phyloP scores from a whole-genome alignment of 2,888 invertebrate species.

The Campaea margaritaria region DNA sequence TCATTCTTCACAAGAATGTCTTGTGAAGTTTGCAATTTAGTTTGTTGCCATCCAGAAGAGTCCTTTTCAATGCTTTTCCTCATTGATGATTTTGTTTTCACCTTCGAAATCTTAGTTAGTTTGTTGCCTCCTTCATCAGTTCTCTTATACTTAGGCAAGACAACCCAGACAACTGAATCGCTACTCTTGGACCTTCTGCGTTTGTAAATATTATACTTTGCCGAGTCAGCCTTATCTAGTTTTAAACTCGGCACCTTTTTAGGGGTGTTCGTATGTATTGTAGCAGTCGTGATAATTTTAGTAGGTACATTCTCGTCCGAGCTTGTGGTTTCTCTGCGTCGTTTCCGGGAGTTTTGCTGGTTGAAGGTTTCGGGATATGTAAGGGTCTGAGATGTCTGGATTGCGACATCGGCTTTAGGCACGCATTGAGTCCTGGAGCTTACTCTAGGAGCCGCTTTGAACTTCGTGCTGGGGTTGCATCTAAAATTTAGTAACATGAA shows the following conservation, averaged over 20 bases:
- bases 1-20: not conserved
- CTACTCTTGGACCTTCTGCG: slow-evolving; percentile 9
- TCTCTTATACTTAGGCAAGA: slow-evolving; percentile 10
- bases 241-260: slow-evolving; percentile 4
- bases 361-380: slow-evolving; percentile 7
- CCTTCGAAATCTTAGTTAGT: not conserved
- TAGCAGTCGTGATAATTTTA: not conserved
- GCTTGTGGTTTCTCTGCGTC: not conserved
- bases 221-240: slow-evolving; percentile 7
- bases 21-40: not conserved
- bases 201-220: slow-evolving; percentile 18
- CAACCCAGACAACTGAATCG: slow-evolving; percentile 21
- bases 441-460: not conserved
- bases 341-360: not conserved
- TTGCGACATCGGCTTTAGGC: slow-evolving; percentile 8
- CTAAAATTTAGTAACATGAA: not conserved
- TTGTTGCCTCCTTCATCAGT: not conserved
- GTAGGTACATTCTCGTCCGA: slow-evolving; percentile 6
- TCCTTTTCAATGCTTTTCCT: not conserved
- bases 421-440: not conserved
- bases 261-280: not conserved
- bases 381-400: slow-evolving; percentile 15
- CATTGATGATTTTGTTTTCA: not conserved
- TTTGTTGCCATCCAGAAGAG: not conserved
- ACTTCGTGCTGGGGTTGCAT: not conserved